Base-by-base conservation (phyloP, 2,113 vertebrate species). In the Ranitomeya imitator region DNA sequence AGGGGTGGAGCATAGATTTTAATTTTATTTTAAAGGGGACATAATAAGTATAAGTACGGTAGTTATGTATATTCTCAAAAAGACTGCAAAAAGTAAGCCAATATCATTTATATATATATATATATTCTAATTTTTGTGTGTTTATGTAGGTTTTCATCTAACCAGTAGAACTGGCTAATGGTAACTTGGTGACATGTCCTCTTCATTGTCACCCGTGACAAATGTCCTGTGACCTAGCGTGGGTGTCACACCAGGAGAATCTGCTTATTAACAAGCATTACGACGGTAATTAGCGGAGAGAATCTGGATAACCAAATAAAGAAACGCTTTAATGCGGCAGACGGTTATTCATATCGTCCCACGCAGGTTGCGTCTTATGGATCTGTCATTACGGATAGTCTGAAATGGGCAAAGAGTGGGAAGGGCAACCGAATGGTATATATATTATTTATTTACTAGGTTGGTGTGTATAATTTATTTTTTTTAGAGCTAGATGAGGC, bases 291-390 rank as follows among this genome's bases (percentile, higher is more conserved):
- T 69, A 45, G 63, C 23, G 31, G 16, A 61, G 59, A 65, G 19
- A 83, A 67, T 83, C 18, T 69, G 45, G 45, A 83, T 83, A 83
- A 83, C 45, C 81, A 83, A 83, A 67, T 67, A 83, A 23, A 83
- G 14, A 7, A 2, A 45, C 19, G 21, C 8, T 51, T 82, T 65
- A 63, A 63, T 65, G 14, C n/a, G 12, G 11, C 13, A 31, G 26
- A 51, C 60, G 63, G 19, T 65, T 82, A 82, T 82, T 31, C 59
- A 82, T 51, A 45, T 82, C 15, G n/a, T 45, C 79, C 79, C 12
- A 81, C 59, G 14, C 52, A 81, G 79, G 52, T 61, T 59, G 45
- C 3, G 21, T 81, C 79, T 81, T 51, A n/a, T 78, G 31, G 18
- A 81, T 45, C 26, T 6, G 26, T 61, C 37, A 45, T 45, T 45